Percentiles rank a stretch among this genome's conserved stretches.
These are phyloP conservation scores for Coryphaenoides rupestris DNA, from an alignment of 2,113 vertebrate species.

Conservation along the genomic window DNA sequence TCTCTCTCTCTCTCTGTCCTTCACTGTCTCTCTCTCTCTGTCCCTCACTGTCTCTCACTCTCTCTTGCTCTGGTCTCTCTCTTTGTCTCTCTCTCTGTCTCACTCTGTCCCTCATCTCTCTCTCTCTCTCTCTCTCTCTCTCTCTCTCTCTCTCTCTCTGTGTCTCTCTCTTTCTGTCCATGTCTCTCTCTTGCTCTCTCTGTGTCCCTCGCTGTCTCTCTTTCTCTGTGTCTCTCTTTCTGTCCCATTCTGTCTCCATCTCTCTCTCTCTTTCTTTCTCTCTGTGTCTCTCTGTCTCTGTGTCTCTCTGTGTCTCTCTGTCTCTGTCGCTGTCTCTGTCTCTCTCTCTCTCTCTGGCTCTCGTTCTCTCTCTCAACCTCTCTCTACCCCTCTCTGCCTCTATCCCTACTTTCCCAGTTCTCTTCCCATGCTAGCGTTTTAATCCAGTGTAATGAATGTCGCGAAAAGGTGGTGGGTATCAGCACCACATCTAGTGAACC, in stretches of 20 bases:
- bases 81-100: no score
- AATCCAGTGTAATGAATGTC: constrained; percentile 14
- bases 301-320: background rate
- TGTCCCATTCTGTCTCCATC: no score
- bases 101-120: background rate
- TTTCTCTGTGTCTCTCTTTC: no score
- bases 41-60: background rate
- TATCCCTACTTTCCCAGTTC: background rate
- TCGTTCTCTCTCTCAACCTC: background rate
- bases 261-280: no score
- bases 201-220: no score
- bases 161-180: no score
- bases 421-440: constrained; percentile 2
- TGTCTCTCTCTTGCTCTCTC: no score
- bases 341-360: background rate
- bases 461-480: no score
- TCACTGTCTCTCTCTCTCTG: background rate
- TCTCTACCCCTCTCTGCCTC: background rate
- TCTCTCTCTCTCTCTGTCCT: background rate
- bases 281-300: no score
- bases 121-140: background rate
- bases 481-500: no score
- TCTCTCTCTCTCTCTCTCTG: no score
- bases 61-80: no score
- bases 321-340: background rate